Base-by-base conservation (phyloP, 2,888 invertebrate genomes). In the Crossocerus cetratus region DNA sequence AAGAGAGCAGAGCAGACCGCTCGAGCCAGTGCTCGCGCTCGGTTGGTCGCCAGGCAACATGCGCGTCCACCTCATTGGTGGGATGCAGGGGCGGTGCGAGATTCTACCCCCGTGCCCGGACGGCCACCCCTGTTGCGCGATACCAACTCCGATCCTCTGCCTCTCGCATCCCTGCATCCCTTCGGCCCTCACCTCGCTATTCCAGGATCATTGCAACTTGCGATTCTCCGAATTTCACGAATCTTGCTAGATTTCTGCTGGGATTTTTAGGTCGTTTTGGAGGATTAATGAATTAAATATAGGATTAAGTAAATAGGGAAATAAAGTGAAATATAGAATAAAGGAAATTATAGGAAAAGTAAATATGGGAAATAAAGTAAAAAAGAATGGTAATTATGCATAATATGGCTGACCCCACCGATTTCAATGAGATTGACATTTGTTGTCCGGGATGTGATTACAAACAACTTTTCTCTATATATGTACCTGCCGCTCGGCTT, bases 81-180 rank as follows among this genome's bases (percentile, higher is more conserved):
- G 59, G 16, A 8, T 57, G 65, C 69, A 81, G 81, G 87, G 89
- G 87, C 83, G 87, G 86, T 70, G 73, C 88, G 82, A 83, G 82
- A 77, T 81, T 75, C 83, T 81, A 83, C 81, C 78, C 82, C 77
- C 77, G 59, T 60, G 69, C 69, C 21, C 43, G 65, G 45, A 77
- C 77, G 65, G 49, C 78, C 77, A 76, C 80, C 75, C 81, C 74
- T 23, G 53, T 61, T 73, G 62, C 62, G 67, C 58, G 42, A 69
- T 21, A 63, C 65, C 14, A 32, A 32, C 32, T 8, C 57, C 61
- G 64, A 64, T 58, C 57, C 62, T 56, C n/a, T 45, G 45, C 45
- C 3, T 45, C 74, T 82, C 82, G 80, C 77, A 81, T 80, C 80
- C 62, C 72, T 62, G 59, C 67, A 57, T 69, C 68, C 69, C 23